Evolutionary conservation across 2,797 vertebrate species (phyloP), one percentile per base, ranked within the genome.

Genomic region (Euphonia xanthogaster): DNA sequence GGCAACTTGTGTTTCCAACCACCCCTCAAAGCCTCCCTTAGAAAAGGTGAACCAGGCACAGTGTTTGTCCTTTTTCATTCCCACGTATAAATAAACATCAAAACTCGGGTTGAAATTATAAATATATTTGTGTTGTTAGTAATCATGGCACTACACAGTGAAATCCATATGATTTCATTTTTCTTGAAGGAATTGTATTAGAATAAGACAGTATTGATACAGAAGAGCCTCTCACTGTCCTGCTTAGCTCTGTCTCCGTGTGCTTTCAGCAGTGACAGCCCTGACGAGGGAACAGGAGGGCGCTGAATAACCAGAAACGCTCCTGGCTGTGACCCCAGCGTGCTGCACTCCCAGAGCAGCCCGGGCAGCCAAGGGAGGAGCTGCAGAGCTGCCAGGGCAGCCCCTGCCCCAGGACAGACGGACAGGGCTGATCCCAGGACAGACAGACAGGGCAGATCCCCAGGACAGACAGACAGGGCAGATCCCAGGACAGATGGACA

Each of bases 61-160:
- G 4, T 1, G 60, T 53, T 55, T 6, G 18, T 63, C 22, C 27
- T n/a, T 76, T 83, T 85, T 39, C 86, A 57, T 28, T 45, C 20
- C 51, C 62, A 45, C 15, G 5, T 27, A 28, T 20, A 95, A 96
- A 97, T 4, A 81, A 80, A 76, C 63, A 44, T 57, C 82, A 87
- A 85, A 71, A 7, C 15, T 48, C 48, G 18, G 6, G 35, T 8
- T 85, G 91, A 94, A 94, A 95, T 94, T 91, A 95, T 48, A 97
- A 97, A 97, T 96, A 71, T 95, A 95, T 95, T 96, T 92, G 84
- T 93, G 76, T 91, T 81, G 53, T 90, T 95, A 87, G 73, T 92
- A 77, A 82, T 68, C 93, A 93, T 96, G 95, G 93, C 94, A 97
- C 96, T 95, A 94, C 89, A 94, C 76, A 95, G 95, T 95, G 93